Evolutionary conservation across 1,140 invertebrate species (phyloP).

Genomic region (Cyclargus thomasi): DNA sequence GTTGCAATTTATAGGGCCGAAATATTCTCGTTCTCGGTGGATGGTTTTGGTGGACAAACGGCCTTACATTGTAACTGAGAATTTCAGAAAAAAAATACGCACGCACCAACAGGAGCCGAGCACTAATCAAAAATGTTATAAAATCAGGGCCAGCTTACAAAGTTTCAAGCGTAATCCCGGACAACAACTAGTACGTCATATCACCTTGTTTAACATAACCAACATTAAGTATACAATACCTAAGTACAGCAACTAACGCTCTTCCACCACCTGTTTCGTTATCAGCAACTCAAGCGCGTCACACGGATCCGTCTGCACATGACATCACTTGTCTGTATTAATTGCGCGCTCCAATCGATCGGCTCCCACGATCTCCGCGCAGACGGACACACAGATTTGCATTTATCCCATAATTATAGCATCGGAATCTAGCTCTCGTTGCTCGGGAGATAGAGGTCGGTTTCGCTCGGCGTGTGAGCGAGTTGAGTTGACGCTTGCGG

Average conservation of each 20-base stretch:
- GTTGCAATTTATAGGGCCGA: too few species aligned
- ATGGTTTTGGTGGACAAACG: too few species aligned
- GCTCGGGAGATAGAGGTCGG: slow-evolving; percentile 3
- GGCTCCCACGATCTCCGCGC: slow-evolving; percentile 52
- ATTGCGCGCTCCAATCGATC: slow-evolving; percentile 57
- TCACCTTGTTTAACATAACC: too few species aligned
- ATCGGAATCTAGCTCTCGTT: slow-evolving; percentile 21
- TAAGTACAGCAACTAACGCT: background rate
- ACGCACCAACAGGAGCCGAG: too few species aligned
- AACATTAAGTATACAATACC: too few species aligned
- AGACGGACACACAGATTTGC: slow-evolving; percentile 24
- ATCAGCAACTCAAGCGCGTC: slow-evolving; percentile 14
- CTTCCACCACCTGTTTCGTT: background rate
- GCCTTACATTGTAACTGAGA: too few species aligned
- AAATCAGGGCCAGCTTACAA: too few species aligned
- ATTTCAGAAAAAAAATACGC: too few species aligned
- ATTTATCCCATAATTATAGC: background rate
- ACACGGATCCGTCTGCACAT: slow-evolving; percentile 37
- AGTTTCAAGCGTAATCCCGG: too few species aligned
- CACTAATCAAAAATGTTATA: too few species aligned
- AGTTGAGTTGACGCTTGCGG: slow-evolving; percentile 23
- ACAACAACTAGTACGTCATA: too few species aligned
- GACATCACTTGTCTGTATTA: slow-evolving; percentile 59
- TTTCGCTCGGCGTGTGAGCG: slow-evolving; percentile 15
- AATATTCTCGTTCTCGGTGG: too few species aligned